Conservation (phyloP, 2,888 invertebrate genomes). For the Dicycla oo region DNA sequence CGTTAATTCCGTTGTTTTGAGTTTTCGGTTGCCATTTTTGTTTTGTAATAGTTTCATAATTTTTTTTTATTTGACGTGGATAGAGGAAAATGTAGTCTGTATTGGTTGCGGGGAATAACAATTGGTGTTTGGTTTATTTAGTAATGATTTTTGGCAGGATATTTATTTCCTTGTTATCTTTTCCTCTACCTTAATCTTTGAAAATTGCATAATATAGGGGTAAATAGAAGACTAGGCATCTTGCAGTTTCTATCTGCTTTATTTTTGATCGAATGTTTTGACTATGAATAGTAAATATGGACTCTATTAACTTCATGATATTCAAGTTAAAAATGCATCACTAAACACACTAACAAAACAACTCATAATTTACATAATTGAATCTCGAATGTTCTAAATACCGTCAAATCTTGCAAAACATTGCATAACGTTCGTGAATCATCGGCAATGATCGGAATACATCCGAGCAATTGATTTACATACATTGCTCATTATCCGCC, state of each 20-base stretch:
- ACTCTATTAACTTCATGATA: not conserved
- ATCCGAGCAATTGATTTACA: constrained; percentile 58
- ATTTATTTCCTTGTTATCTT: constrained; percentile 20
- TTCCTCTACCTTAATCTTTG: not conserved
- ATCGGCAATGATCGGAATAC: constrained; percentile 44
- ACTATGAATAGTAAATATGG: not conserved
- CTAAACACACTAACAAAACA: constrained; percentile 21
- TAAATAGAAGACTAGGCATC: too few relatives aligned
- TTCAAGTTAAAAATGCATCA: constrained; percentile 1
- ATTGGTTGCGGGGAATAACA: constrained; percentile 12
- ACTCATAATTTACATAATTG: constrained; percentile 30
- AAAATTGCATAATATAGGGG: too few relatives aligned
- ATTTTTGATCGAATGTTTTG: not conserved
- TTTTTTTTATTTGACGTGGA: constrained; percentile 40
- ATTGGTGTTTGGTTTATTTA: constrained; percentile 14
- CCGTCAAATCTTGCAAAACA: constrained; percentile 29
- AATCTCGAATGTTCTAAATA: constrained; percentile 45
- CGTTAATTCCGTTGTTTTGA: constrained; percentile 39
- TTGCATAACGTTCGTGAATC: constrained; percentile 51
- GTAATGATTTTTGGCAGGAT: constrained; percentile 10
- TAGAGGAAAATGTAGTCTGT: constrained; percentile 29
- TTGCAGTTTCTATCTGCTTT: not conserved
- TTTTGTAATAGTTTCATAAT: constrained; percentile 27
- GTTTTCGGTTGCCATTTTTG: constrained; percentile 22
- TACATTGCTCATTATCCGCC: constrained; percentile 62